These are phyloP conservation scores for Sebastes steindachneri DNA, from an alignment of 2,797 vertebrate species.

Conservation along the genomic window DNA sequence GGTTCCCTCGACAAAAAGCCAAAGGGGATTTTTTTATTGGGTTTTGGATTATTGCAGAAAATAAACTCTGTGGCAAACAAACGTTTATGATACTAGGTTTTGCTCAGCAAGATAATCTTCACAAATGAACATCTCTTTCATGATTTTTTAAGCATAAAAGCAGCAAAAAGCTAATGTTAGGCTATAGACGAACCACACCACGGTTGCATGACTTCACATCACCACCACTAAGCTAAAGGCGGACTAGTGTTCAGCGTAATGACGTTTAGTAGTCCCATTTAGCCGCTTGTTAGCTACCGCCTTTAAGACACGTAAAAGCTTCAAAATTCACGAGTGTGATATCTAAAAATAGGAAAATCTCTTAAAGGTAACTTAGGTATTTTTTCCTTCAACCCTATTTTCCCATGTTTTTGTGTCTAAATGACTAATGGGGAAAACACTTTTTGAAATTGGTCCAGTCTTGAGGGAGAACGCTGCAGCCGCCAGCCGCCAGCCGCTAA, in stretches of 20 bases:
- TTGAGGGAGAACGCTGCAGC: too few relatives aligned
- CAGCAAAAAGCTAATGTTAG: background rate
- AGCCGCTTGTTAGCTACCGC: too few relatives aligned
- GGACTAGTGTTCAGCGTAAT: background rate
- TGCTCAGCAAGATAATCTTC: too few relatives aligned
- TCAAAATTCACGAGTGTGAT: too few relatives aligned
- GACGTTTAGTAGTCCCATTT: background rate
- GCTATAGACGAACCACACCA: background rate
- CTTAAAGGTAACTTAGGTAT: too few relatives aligned
- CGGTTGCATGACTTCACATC: background rate
- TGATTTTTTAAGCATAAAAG: background rate
- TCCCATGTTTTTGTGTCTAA: too few relatives aligned
- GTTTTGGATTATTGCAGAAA: background rate
- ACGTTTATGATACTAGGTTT: background rate
- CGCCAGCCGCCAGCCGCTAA: too few relatives aligned
- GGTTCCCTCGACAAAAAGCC: background rate
- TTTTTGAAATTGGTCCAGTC: too few relatives aligned
- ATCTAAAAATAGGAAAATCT: too few relatives aligned
- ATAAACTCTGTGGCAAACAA: background rate
- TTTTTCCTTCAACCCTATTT: too few relatives aligned
- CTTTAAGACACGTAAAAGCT: too few relatives aligned
- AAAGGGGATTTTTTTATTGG: background rate
- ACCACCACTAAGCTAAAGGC: background rate
- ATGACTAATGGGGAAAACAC: too few relatives aligned
- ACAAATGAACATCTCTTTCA: background rate